Evolutionary conservation across 2,888 invertebrate genomes (phyloP), one percentile per base, ranked within the genome.

Genomic region (Laothoe populi): DNA sequence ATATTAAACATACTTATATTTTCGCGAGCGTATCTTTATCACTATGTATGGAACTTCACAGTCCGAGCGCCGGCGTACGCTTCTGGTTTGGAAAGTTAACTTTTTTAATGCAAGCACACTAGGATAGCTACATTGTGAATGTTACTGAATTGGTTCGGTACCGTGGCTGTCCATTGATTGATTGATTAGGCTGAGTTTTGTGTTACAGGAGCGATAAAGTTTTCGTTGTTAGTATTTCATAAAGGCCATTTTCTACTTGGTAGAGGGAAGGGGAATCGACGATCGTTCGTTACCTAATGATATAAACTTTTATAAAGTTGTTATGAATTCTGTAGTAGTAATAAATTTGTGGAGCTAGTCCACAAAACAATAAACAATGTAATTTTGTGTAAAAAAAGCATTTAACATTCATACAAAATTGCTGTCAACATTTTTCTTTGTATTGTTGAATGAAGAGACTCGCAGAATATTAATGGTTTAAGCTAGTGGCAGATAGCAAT

Each of bases 11-110:
- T 44, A 45, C 16, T 10, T 26, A 31, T 48, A 5, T 26, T 53
- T 35, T 13, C 31, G 31, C 53, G 53, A 35, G 53, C 16, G 31
- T 31, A 35, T 53, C 35, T 35, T 4, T 35, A 53, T 19, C 2
- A 19, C 16, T 8, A n/a, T 19, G 11, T 31, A 13, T 38, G 38
- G 38, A 38, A 13, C 38, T 13, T 10, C 62, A 63, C 63, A 62
- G 65, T 66, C 64, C 38, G 48, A 23, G 60, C 59, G 40, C 40
- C 46, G 63, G 70, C 70, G 71, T 74, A 72, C 65, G 75, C 78
- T 81, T 82, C 74, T 72, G 66, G 75, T 79, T 81, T 82, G 82
- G 82, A 82, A 82, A 82, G 82, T 78, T 65, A 79, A 77, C 72
- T 70, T 72, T 78, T 69, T 73, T 68, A 70, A 53, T 53, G 71